Evolutionary conservation across 2,797 vertebrate species (phyloP).

Genomic region (Glyptemys insculpta): DNA sequence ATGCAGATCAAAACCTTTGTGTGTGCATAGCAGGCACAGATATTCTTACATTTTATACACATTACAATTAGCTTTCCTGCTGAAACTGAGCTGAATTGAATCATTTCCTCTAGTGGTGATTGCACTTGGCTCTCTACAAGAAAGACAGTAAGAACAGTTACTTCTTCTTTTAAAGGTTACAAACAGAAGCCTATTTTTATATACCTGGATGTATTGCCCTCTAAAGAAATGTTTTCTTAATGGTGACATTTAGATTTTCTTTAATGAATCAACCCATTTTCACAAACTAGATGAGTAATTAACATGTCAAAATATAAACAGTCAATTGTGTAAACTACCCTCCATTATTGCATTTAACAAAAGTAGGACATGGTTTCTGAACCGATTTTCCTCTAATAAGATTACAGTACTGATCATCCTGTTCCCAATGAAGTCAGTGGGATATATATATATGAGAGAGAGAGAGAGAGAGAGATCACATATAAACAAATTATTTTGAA

Average conservation of each 20-base stretch:
- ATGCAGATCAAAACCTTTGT: slow-evolving; percentile 43
- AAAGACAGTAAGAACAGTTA: neutral
- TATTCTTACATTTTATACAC: slow-evolving; percentile 41
- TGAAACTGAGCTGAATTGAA: neutral
- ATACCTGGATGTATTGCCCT: neutral
- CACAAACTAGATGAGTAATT: neutral
- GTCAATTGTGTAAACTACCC: neutral
- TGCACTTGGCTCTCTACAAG: neutral
- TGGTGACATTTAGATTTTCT: neutral
- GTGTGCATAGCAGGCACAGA: neutral
- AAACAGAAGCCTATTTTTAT: neutral
- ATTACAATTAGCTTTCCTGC: slow-evolving; percentile 38
- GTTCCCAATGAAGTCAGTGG: slow-evolving; percentile 19
- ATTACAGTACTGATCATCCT: slow-evolving; percentile 55
- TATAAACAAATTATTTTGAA: neutral
- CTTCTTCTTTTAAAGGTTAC: neutral
- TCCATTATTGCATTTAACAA: slow-evolving; percentile 25
- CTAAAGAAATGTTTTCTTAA: slow-evolving; percentile 5
- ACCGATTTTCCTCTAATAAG: slow-evolving; percentile 66
- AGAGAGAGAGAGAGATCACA: neutral
- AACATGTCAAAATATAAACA: neutral
- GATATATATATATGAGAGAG: neutral
- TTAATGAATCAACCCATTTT: neutral
- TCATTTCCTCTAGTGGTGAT: neutral
- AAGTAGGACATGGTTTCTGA: slow-evolving; percentile 68